Evolutionary conservation across 2,888 invertebrate genomes (phyloP).

Genomic region (Sphaerolaimus hirsutus): DNA sequence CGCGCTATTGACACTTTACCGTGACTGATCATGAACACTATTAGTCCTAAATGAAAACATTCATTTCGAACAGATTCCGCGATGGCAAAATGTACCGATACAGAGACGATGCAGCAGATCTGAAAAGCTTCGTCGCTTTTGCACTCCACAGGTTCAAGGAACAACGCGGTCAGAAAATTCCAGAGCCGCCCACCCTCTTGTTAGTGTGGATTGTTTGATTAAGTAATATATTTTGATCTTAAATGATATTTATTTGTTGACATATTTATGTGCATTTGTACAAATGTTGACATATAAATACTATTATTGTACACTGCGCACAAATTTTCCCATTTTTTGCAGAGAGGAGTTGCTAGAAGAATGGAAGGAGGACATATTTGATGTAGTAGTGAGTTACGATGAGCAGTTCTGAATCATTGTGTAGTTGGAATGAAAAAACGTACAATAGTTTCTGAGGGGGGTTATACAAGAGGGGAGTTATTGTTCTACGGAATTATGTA

Average conservation of each 20-base stretch:
- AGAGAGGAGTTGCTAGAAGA: neutral
- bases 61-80: conserved; percentile 14
- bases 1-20: neutral
- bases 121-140: conserved; percentile 18
- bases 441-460: no score
- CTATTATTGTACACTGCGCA: no score
- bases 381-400: neutral
- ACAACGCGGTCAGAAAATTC: conserved; percentile 18
- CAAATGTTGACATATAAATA: no score
- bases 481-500: no score
- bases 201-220: neutral
- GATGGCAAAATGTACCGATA: conserved; percentile 24
- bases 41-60: neutral
- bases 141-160: conserved; percentile 23
- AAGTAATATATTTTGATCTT: neutral
- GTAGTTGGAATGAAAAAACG: no score
- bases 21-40: neutral
- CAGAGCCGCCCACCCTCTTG: conserved; percentile 23
- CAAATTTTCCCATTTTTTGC: no score
- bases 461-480: no score
- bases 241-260: no score
- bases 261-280: no score
- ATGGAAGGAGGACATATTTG: neutral
- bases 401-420: no score
- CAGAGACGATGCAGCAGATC: conserved; percentile 21